Evolutionary conservation across 2,888 invertebrate genomes (phyloP).

Genomic region (Diachrysia chrysitis): DNA sequence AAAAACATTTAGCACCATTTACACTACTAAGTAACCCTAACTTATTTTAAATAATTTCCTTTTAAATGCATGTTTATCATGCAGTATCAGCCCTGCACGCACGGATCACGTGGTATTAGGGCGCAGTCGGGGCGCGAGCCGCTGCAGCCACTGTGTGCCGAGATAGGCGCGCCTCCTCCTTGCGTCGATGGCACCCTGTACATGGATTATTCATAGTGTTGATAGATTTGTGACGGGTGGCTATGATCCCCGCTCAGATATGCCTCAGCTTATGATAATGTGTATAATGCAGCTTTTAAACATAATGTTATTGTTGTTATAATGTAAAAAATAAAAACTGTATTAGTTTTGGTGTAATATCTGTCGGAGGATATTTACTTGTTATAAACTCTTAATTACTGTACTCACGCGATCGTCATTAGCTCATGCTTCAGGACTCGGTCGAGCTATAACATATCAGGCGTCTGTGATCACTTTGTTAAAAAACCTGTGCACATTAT

Average conservation of each 20-base stretch:
- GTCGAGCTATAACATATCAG: no score
- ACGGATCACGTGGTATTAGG: slow-evolving; percentile 22
- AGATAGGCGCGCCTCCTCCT: slow-evolving; percentile 11
- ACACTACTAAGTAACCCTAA: neutral
- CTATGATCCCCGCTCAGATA: neutral
- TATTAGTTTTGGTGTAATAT: no score
- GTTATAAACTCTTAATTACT: no score
- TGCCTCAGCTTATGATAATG: neutral
- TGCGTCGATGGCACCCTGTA: neutral
- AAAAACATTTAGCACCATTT: neutral
- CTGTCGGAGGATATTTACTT: no score
- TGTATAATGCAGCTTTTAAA: neutral
- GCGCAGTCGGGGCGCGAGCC: slow-evolving; percentile 23
- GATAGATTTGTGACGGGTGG: slow-evolving; percentile 10
- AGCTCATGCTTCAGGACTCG: no score
- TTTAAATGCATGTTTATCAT: slow-evolving; percentile 16
- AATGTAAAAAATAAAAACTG: no score
- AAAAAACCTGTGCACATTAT: no score
- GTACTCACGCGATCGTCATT: no score
- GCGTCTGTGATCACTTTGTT: no score
- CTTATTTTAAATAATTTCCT: neutral
- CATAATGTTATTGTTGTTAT: no score
- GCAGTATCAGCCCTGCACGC: slow-evolving; percentile 23
- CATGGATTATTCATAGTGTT: slow-evolving; percentile 21
- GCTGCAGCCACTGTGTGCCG: slow-evolving; percentile 11